Percentiles rank a stretch among this genome's conserved stretches.
These are phyloP conservation scores for Caerostris darwini DNA, from an alignment of 1,140 invertebrate genomes.

Conservation along the genomic window DNA sequence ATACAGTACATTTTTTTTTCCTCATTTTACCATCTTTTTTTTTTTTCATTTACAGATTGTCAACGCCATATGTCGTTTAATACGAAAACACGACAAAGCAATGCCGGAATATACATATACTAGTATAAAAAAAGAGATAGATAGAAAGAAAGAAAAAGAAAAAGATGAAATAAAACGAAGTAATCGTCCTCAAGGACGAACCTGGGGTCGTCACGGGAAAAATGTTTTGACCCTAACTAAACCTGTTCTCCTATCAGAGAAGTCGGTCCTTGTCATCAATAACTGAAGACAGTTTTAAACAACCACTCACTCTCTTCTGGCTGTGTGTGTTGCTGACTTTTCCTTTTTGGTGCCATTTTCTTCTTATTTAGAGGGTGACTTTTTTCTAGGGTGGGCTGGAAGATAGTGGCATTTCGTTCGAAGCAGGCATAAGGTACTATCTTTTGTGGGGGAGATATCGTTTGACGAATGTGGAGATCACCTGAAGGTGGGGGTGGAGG, in stretches of 20 bases:
- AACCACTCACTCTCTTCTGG: background rate
- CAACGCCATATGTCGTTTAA: slow-evolving; percentile 44
- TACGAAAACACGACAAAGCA: background rate
- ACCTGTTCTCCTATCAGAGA: slow-evolving; percentile 68
- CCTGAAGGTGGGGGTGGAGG: background rate
- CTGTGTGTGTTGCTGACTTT: background rate
- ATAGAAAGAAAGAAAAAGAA: background rate
- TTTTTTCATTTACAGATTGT: slow-evolving; percentile 19
- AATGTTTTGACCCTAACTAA: slow-evolving; percentile 64
- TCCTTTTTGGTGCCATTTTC: background rate
- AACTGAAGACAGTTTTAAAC: slow-evolving; percentile 53
- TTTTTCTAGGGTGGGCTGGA: background rate
- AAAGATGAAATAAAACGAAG: slow-evolving; percentile 28
- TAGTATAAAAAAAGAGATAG: background rate
- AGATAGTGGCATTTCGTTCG: background rate
- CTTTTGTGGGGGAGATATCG: background rate
- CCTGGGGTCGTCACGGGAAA: slow-evolving; percentile 34
- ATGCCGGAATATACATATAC: background rate
- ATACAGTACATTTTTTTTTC: no score
- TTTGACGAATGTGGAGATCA: background rate
- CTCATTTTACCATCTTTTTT: background rate
- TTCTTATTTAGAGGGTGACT: background rate
- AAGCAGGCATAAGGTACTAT: background rate
- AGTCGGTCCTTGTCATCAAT: slow-evolving; percentile 65
- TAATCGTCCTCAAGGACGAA: slow-evolving; percentile 58